Percentiles rank a stretch among this genome's conserved stretches.
Evolutionary conservation across 1,140 invertebrate species (phyloP).

Genomic region (Spodoptera frugiperda): DNA sequence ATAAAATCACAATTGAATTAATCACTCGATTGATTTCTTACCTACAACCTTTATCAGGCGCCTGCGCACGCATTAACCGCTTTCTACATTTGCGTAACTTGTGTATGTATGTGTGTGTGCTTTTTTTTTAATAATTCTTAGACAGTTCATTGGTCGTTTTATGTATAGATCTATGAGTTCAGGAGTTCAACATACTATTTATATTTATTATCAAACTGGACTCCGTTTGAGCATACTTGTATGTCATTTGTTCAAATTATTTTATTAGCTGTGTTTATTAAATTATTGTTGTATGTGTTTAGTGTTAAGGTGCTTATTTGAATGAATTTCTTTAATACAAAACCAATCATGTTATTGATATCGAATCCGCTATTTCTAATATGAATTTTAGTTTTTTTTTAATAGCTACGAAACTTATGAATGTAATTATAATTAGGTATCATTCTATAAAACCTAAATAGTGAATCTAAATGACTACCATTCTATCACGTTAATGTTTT

Average conservation of each 20-base stretch:
- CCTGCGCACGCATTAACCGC: slow-evolving; percentile 23
- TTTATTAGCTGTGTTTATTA: background rate
- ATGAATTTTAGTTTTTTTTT: too few species aligned
- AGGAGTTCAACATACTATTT: slow-evolving; percentile 55
- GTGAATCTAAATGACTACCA: too few species aligned
- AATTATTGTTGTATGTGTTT: too few species aligned
- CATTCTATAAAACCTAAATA: too few species aligned
- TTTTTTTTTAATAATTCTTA: slow-evolving; percentile 6
- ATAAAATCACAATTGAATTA: slow-evolving; percentile 22
- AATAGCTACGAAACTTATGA: too few species aligned
- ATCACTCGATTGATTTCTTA: slow-evolving; percentile 18
- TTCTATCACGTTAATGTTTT: too few species aligned
- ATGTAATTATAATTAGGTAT: too few species aligned
- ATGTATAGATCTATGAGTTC: slow-evolving; percentile 51
- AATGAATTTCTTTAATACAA: background rate
- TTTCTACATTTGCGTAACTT: slow-evolving; percentile 36
- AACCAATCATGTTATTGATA: too few species aligned
- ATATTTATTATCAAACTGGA: slow-evolving; percentile 37
- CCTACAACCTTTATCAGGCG: slow-evolving; percentile 3
- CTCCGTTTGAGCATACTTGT: background rate
- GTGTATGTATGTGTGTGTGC: slow-evolving; percentile 1
- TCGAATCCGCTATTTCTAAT: too few species aligned
- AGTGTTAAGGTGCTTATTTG: background rate
- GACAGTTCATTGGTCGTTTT: slow-evolving; percentile 39
- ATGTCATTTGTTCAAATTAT: background rate